Base-by-base conservation (phyloP, 2,888 invertebrate genomes). In the Chirona hameri region DNA sequence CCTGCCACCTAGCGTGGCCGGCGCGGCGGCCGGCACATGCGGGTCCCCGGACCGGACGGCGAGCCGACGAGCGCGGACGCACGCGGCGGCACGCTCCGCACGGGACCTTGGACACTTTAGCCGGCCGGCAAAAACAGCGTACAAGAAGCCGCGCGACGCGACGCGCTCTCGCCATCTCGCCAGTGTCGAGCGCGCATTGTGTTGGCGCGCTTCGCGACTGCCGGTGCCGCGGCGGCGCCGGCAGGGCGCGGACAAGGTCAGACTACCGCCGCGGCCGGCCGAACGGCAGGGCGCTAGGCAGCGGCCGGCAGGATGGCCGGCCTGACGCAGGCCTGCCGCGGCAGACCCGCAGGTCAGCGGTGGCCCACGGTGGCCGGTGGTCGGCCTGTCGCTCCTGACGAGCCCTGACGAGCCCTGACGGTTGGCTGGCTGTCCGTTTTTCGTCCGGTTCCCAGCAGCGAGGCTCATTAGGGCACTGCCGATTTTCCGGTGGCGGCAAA, bases 71-170 rank as follows among this genome's bases (percentile, higher is more conserved):
- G 52, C 15, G 52, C 18, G 52, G 18, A 52, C 52, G 52, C 52
- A 52, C 52, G 52, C 72, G 72, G 18, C 76, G 72, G 76, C 76
- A 24, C 76, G 76, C 76, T 39, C 72, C 76, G 46, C 39, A 39
- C 76, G 46, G 46, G 76, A 76, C 76, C 76, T 76, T 76, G 76
- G 76, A 76, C 76, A 76, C 76, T 46, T 76, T 46, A 46, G 46
- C 46, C 39, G 76, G 27, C 24, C 76, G 24, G 76, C 76, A 76
- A 76, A 76, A 76, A 76, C 39, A 2, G 24, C 39, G n/a, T 9
- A 21, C 72, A 72, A 72, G 76, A 76, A 76, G 76, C 24, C 39
- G 39, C 72, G 72, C 27, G 72, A 31, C 29, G 31, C 72, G 72
- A 29, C 72, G 21, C 24, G 31, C 31, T 29, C 72, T 72, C 31